These are phyloP conservation scores for pig (Sus scrofa) DNA, from an alignment of 2,113 vertebrate species.

Conservation along the genomic window DNA sequence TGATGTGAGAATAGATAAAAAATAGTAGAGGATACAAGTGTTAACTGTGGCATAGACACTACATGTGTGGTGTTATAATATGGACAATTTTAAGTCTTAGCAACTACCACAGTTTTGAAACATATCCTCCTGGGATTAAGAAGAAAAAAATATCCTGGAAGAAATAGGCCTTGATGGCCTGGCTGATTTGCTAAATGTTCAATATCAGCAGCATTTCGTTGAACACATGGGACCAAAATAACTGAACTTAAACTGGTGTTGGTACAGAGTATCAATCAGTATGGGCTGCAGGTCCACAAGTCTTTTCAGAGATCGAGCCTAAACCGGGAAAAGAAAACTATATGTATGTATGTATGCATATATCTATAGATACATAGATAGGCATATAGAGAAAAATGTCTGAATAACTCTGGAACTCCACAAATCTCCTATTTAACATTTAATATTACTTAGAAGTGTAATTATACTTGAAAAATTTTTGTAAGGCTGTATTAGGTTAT, in stretches of 20 bases:
- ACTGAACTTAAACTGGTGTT: not conserved
- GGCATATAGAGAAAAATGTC: not conserved
- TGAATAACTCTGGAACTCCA: constrained; percentile 9
- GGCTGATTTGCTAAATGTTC: not conserved
- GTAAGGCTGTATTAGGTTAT: not conserved
- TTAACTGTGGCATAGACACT: not conserved
- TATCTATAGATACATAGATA: not conserved
- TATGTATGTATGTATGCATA: not conserved
- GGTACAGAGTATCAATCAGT: not conserved
- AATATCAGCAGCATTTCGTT: not conserved
- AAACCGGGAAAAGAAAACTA: not conserved
- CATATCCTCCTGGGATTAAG: not conserved
- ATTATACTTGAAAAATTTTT: constrained; percentile 48
- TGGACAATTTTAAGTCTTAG: not conserved
- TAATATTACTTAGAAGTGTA: constrained; percentile 31
- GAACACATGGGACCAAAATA: not conserved
- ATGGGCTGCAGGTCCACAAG: not conserved
- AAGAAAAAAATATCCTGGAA: not conserved
- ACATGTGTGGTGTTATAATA: not conserved
- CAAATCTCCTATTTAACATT: not conserved
- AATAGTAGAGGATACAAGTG: not conserved
- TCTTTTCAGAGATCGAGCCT: not conserved
- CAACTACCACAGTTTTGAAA: not conserved
- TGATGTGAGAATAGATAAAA: not conserved
- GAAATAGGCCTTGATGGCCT: not conserved